Percentiles rank a stretch among this genome's conserved stretches.
Conservation (phyloP, 1,140 invertebrate genomes). For the Drosophila sucinea region DNA sequence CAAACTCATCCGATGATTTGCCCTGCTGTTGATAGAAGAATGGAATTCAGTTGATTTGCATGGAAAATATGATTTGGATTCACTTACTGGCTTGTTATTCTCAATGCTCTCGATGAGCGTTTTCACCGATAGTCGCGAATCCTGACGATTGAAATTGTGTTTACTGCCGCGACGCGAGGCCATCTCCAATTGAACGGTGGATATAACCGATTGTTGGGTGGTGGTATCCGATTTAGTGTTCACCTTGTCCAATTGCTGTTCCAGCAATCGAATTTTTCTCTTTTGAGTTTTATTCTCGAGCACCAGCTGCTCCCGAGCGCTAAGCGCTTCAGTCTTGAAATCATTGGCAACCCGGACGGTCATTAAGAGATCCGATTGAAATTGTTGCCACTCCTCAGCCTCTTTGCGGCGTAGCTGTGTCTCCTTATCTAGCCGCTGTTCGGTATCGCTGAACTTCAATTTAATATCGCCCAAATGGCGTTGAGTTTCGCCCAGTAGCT, state of each 20-base stretch:
- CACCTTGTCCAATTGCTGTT: conserved; percentile 91
- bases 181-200: conserved; percentile 86
- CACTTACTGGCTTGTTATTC: conserved; percentile 91
- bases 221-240: conserved; percentile 81
- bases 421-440: conserved; percentile 86
- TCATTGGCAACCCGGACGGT: conserved; percentile 97
- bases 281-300: conserved; percentile 92
- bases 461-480: conserved; percentile 86
- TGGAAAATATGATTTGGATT: background rate
- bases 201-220: conserved; percentile 84
- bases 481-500: conserved; percentile 87
- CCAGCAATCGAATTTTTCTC: conserved; percentile 90
- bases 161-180: conserved; percentile 85
- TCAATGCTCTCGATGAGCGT: conserved; percentile 95
- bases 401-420: conserved; percentile 86
- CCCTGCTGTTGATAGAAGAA: conserved; percentile 49
- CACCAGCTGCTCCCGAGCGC: conserved; percentile 91
- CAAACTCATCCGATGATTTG: conserved; percentile 70
- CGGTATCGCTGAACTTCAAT: conserved; percentile 84
- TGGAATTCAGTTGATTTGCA: too few relatives aligned
- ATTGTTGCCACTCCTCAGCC: conserved; percentile 95
- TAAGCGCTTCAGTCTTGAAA: conserved; percentile 94
- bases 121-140: conserved; percentile 93
- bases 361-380: conserved; percentile 95
- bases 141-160: conserved; percentile 86